Evolutionary conservation across 2,113 vertebrate species (phyloP).

Genomic region (Hucho hucho): DNA sequence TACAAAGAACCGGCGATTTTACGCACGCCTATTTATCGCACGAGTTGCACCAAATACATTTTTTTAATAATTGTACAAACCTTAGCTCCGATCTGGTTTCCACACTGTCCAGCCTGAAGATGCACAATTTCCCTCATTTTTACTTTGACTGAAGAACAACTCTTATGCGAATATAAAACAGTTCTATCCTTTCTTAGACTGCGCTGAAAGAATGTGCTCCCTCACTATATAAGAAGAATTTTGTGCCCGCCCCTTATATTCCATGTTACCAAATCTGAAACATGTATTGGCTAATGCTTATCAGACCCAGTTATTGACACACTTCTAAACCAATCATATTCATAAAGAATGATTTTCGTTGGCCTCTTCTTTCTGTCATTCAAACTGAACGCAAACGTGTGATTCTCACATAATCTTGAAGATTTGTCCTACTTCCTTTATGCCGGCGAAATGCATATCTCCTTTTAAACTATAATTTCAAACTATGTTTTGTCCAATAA

Average conservation of each 20-base stretch:
- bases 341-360: conserved; percentile 27
- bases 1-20: conserved; percentile 4
- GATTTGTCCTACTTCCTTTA: conserved; percentile 28
- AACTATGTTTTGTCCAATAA: neutral
- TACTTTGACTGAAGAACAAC: neutral
- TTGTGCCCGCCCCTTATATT: conserved; percentile 32
- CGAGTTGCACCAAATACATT: rapidly evolving
- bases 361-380: conserved; percentile 39
- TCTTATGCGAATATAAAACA: rapidly evolving
- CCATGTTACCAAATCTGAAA: neutral
- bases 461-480: neutral
- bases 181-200: conserved; percentile 27
- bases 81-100: conserved; percentile 95
- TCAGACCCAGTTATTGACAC: neutral
- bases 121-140: conserved; percentile 95
- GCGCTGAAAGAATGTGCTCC: neutral
- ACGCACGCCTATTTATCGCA: neutral
- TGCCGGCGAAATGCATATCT: neutral
- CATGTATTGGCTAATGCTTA: conserved; percentile 45
- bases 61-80: conserved; percentile 57
- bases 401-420: conserved; percentile 35
- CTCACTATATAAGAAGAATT: conserved; percentile 9
- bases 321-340: conserved; percentile 35
- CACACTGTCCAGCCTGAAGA: conserved; percentile 94
- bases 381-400: conserved; percentile 36